Percentiles rank a stretch among this genome's conserved stretches.
Evolutionary conservation across 2,888 invertebrate genomes (phyloP).

Genomic region (Fabriciana adippe): DNA sequence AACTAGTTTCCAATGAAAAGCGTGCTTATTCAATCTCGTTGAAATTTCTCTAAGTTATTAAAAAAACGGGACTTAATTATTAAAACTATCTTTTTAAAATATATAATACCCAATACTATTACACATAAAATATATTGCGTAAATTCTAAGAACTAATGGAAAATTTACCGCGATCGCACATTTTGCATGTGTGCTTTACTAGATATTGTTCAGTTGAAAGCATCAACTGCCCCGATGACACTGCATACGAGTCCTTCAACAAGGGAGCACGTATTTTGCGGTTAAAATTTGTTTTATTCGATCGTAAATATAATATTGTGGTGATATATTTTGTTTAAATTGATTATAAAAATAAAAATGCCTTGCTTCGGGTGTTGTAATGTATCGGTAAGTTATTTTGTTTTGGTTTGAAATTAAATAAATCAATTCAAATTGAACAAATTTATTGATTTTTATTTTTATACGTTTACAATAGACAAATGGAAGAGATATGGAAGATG

Average conservation of each 20-base stretch:
- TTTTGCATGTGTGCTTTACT: slow-evolving; percentile 1
- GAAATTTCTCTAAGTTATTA: not conserved
- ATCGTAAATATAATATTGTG: not conserved
- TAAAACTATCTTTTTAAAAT: not conserved
- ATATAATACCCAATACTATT: not conserved
- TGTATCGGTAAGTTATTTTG: slow-evolving; percentile 9
- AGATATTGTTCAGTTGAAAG: not conserved
- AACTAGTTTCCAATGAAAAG: not conserved
- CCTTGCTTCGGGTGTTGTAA: slow-evolving; percentile 12
- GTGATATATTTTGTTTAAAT: not conserved
- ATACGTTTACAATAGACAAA: not conserved
- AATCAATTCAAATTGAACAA: not conserved
- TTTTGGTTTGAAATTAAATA: not conserved
- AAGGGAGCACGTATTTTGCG: not conserved
- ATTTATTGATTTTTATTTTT: not conserved
- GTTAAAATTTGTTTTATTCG: not conserved
- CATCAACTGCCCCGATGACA: not conserved
- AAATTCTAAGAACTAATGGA: not conserved
- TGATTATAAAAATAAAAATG: not conserved
- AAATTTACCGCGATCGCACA: too few relatives aligned
- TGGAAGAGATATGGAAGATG: slow-evolving; percentile 13
- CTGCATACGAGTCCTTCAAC: not conserved
- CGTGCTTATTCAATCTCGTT: not conserved
- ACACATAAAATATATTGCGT: not conserved
- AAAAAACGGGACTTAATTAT: not conserved